Conservation (phyloP, 1,140 invertebrate genomes). For the Calephelis nemesis region DNA sequence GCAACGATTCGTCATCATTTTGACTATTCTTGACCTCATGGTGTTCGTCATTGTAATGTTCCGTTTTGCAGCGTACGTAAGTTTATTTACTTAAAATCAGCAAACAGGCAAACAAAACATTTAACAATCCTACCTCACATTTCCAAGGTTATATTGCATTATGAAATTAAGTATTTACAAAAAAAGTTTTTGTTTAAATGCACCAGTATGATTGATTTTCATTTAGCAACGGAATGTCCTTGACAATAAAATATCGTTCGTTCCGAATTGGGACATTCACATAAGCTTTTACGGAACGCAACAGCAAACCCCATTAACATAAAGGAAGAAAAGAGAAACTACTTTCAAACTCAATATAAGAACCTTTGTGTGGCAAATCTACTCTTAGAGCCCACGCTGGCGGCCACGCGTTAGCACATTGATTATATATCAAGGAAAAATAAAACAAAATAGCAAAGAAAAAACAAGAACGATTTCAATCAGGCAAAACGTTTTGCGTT, state of each 20-base stretch:
- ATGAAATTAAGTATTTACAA: background rate
- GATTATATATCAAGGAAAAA: constrained; percentile 78
- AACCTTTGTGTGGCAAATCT: constrained; percentile 77
- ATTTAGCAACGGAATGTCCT: background rate
- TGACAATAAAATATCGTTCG: background rate
- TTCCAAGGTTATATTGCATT: background rate
- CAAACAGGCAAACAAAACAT: too few relatives aligned
- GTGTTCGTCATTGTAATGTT: too few relatives aligned
- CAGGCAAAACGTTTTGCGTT: constrained; percentile 77
- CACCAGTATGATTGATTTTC: too few relatives aligned
- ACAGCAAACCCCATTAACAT: constrained; percentile 73
- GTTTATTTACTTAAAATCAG: too few relatives aligned
- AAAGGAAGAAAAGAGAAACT: constrained; percentile 72
- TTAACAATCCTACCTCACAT: too few relatives aligned
- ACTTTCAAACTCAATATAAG: constrained; percentile 75
- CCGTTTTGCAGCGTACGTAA: too few relatives aligned
- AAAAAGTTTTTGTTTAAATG: background rate
- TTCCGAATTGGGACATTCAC: constrained; percentile 56
- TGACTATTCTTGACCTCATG: too few relatives aligned
- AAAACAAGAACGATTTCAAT: constrained; percentile 74
- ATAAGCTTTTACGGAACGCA: constrained; percentile 60
- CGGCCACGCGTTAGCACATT: constrained; percentile 76
- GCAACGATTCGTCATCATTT: too few relatives aligned
- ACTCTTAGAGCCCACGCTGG: constrained; percentile 62
- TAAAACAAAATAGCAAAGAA: constrained; percentile 73